phyloP scores from a whole-genome alignment of 1,140 invertebrate species.

The Drosophila nasuta region DNA sequence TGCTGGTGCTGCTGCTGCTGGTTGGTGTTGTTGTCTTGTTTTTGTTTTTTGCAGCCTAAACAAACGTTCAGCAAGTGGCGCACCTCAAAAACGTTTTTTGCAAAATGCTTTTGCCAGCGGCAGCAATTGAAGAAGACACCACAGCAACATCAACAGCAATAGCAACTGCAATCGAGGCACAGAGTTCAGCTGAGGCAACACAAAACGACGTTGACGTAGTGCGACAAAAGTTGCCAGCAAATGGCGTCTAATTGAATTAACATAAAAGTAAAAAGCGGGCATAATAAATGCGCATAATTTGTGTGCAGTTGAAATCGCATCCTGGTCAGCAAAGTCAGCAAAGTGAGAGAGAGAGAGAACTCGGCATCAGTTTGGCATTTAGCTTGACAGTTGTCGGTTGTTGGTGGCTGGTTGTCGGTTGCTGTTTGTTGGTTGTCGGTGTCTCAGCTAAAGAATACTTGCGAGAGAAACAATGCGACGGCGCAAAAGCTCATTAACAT shows the following conservation, averaged over 20 bases:
- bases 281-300: constrained; percentile 68
- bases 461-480: constrained; percentile 50
- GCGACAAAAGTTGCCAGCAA: constrained; percentile 64
- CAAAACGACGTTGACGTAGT: neutral
- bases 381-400: constrained; percentile 35
- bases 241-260: constrained; percentile 73
- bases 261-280: constrained; percentile 71
- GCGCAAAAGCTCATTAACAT: constrained; percentile 71
- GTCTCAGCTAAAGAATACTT: constrained; percentile 38
- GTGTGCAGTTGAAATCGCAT: constrained; percentile 29
- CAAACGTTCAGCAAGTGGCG: constrained; percentile 80
- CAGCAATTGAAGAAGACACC: constrained; percentile 69
- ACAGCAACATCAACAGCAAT: constrained; percentile 11
- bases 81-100: constrained; percentile 73
- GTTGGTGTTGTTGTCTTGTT: constrained; percentile 60
- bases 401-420: neutral
- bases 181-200: constrained; percentile 45
- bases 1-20: constrained; percentile 23
- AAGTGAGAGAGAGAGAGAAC: neutral
- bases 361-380: constrained; percentile 55
- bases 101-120: constrained; percentile 53
- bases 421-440: neutral
- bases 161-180: constrained; percentile 21
- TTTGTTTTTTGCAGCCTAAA: constrained; percentile 44
- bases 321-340: constrained; percentile 70